phyloP scores from a whole-genome alignment of 2,113 vertebrate genomes.

The Antechinus flavipes region DNA sequence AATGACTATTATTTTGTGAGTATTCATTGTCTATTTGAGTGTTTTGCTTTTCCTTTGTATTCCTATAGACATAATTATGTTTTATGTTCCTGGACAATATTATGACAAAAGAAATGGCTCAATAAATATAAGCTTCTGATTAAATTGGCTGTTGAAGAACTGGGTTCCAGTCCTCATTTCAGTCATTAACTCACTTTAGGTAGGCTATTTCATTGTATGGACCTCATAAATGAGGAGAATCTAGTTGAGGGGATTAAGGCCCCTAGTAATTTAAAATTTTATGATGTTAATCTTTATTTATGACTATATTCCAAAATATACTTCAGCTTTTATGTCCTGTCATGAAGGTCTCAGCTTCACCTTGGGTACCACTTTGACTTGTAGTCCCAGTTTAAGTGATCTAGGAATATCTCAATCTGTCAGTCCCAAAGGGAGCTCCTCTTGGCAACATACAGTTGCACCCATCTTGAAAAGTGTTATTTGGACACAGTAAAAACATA shows the following conservation, averaged over 20 bases:
- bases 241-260: neutral
- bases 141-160: neutral
- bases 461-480: neutral
- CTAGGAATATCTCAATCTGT: neutral
- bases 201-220: neutral
- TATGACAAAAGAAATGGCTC: neutral
- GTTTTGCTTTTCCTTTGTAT: neutral
- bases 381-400: neutral
- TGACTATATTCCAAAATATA: neutral
- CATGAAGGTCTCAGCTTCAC: neutral
- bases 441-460: no score
- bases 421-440: no score
- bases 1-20: neutral
- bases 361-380: neutral
- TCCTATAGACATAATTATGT: neutral
- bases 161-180: neutral
- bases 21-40: neutral
- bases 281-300: neutral
- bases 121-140: neutral
- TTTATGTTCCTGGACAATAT: neutral
- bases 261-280: neutral
- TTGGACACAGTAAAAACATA: neutral
- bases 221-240: neutral
- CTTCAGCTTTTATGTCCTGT: neutral
- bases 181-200: neutral